Base-by-base conservation (phyloP, 2,888 invertebrate species). In the Drosophila multiciliata region DNA sequence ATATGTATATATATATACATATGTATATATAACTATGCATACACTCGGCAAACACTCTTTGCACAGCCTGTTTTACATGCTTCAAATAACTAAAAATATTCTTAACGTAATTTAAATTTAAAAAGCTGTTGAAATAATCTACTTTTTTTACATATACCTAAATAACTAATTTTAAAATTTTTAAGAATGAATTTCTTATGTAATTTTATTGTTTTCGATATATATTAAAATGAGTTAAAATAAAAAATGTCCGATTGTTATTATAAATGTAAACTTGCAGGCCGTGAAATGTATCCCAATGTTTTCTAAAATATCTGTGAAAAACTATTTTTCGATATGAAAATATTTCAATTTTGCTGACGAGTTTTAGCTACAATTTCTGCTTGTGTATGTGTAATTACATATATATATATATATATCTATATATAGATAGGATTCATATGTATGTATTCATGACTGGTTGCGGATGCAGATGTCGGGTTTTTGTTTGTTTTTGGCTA, bases 401-500 rank as follows among this genome's bases (percentile, higher is more conserved):
- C 23, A 45, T 2, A 38, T 48, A 20, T 48, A 15, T 26, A 3
- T 26, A 26, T 23, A 15, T 17, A 45, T 3, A 38, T 45, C n/a
- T 48, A 15, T 40, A 40, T 53, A n/a, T 42, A 33, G 26, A 29
- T 29, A 29, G 29, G 29, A 29, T 29, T 26, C 57, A 11, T 58
- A 52, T 38, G 29, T 65, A 60, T 50, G 20, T 62, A 26, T 50
- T 54, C 15, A 11, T 50, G 38, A 35, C 38, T 33, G 36, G 36
- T 32, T 15, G 66, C 70, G 73, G 73, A 75, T 84, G 83, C 81
- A 85, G 82, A 70, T 86, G 77, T 80, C 80, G 75, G 73, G 36
- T 35, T 38, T 52, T 50, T 73, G 68, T 74, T 79, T 81, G 76
- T 83, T 48, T 83, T 75, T 79, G 75, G 66, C 84, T 84, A 79